Evolutionary conservation across 1,140 invertebrate genomes (phyloP).

Genomic region (Achroia grisella): DNA sequence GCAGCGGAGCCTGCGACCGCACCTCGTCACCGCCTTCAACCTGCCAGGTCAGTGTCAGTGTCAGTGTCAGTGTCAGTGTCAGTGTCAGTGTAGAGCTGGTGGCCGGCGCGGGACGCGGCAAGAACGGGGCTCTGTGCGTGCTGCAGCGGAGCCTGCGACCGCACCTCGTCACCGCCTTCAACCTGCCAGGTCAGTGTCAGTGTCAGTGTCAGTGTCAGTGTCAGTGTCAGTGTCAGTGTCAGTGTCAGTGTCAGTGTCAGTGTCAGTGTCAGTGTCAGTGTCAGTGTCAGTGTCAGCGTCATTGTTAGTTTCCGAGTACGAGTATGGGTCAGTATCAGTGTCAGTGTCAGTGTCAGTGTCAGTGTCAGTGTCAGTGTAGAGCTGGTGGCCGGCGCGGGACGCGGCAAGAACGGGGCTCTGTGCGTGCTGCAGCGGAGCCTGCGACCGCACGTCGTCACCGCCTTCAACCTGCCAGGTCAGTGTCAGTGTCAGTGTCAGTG

Average conservation of each 20-base stretch:
- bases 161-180: too few relatives aligned
- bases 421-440: too few relatives aligned
- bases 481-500: background rate
- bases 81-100: background rate
- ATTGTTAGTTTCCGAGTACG: too few relatives aligned
- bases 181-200: too few relatives aligned
- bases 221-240: background rate
- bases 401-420: background rate
- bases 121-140: background rate
- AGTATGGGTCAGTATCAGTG: constrained; percentile 52
- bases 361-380: background rate
- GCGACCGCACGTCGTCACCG: too few relatives aligned
- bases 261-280: too few relatives aligned
- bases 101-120: background rate
- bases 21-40: constrained; percentile 95
- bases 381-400: background rate
- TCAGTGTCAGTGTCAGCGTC: too few relatives aligned
- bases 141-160: too few relatives aligned
- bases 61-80: background rate
- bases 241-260: background rate
- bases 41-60: background rate
- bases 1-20: constrained; percentile 72
- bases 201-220: background rate
- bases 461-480: too few relatives aligned
- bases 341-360: background rate